Percentiles rank a stretch among this genome's conserved stretches.
Evolutionary conservation across 2,888 invertebrate genomes (phyloP).

Genomic region (Aleiodes leptofemur): DNA sequence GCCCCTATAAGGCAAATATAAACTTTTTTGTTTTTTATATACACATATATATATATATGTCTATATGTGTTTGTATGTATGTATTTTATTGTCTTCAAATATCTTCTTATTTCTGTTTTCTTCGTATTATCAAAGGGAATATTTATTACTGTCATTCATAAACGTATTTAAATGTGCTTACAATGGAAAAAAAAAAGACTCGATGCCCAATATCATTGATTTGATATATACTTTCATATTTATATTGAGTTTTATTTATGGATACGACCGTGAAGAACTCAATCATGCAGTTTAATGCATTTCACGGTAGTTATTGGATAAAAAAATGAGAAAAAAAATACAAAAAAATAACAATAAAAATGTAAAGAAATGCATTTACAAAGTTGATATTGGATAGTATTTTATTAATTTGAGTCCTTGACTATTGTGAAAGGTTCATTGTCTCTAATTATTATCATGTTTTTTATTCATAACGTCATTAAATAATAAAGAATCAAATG

Average conservation of each 20-base stretch:
- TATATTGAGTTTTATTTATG: constrained; percentile 66
- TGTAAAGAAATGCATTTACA: constrained; percentile 3
- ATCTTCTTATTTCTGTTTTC: constrained; percentile 10
- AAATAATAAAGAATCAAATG: background rate
- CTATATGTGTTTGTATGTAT: background rate
- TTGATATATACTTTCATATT: constrained; percentile 29
- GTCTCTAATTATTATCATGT: constrained; percentile 29
- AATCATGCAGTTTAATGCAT: constrained; percentile 68
- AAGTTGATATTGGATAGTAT: constrained; percentile 19
- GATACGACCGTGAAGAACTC: constrained; percentile 68
- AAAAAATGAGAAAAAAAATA: constrained; percentile 10
- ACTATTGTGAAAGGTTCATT: constrained; percentile 36
- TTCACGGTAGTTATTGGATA: constrained; percentile 71
- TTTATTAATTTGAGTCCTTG: constrained; percentile 13
- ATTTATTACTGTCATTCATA: constrained; percentile 29
- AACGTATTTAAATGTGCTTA: constrained; percentile 45
- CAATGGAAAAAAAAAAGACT: constrained; percentile 2
- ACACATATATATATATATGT: background rate
- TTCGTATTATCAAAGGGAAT: background rate
- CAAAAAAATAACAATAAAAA: background rate
- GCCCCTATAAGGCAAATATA: too few relatives aligned
- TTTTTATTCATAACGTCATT: background rate
- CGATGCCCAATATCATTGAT: constrained; percentile 52
- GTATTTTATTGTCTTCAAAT: constrained; percentile 30
- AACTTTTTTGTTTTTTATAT: too few relatives aligned